Evolutionary conservation across 2,888 invertebrate species (phyloP), one percentile per base, ranked within the genome.

Genomic region (Yponomeuta cagnagella): DNA sequence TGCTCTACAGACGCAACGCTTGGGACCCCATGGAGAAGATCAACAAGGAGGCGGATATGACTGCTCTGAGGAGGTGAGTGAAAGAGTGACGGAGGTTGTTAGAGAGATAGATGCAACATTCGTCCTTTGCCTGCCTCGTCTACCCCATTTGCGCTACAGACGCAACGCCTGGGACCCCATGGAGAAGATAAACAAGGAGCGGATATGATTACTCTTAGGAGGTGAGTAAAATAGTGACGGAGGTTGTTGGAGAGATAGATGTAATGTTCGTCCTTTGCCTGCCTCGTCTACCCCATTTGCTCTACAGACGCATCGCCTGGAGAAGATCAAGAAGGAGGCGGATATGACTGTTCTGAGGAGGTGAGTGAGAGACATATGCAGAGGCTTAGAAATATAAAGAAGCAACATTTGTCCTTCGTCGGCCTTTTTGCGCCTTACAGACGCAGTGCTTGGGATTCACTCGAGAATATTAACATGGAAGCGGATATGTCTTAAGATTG

Each of bases 81-180:
- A 43, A 12, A 3, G n/a, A 23, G 8, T 63, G 63, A 63, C 2
- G 5, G 12, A 5, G n/a, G 2, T 3, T 58, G 10, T 15, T 3
- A n/a, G 58, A 9, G 10, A 9, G 58, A 58, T 3, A 10, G n/a
- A 58, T n/a, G 58, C 58, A 58, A 58, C 8, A 58, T 58, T 15
- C 12, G 58, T 58, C 10, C 58, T 58, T 58, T 5, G 58, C n/a
- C 3, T 10, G 10, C 8, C 58, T 58, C 94, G 98, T 0, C 89
- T 99, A 77, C 97, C 97, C 12, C 95, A 98, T 86, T 91, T 99
- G 70, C 91, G 97, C 71, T 97, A 96, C 83, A 93, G 97, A 1
- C 95, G 96, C 79, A 97, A 96, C 82, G 85, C 90, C 0, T 89
- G 89, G 88, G 90, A 91, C 79, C 85, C 87, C 68, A 77, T 84